Conservation (phyloP, 2,113 vertebrate genomes). For the Malurus melanocephalus region DNA sequence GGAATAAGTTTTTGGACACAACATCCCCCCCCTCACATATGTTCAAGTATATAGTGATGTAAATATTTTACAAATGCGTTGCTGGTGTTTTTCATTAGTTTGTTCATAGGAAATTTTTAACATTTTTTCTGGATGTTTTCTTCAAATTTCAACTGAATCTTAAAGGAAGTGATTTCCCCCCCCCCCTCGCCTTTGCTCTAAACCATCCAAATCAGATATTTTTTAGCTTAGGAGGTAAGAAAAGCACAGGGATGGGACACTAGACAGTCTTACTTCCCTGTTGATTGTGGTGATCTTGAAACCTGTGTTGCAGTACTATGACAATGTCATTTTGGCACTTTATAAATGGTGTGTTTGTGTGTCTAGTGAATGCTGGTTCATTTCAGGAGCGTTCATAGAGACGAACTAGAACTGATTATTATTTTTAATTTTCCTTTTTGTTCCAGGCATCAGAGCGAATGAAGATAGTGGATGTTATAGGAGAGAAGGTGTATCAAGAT, state of each 20-base stretch:
- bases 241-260: not conserved
- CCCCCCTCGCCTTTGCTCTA: not conserved
- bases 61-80: not conserved
- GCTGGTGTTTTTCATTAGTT: not conserved
- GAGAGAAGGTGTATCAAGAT: slow-evolving; percentile 86
- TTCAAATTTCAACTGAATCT: not conserved
- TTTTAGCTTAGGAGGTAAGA: not conserved
- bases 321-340: not conserved
- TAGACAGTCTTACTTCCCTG: not conserved
- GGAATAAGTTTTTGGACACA: not conserved
- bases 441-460: slow-evolving; percentile 88
- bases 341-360: not conserved
- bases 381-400: not conserved
- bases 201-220: not conserved
- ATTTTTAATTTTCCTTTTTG: not conserved
- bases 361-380: not conserved
- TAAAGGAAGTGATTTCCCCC: not conserved
- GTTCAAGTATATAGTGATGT: not conserved
- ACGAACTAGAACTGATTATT: not conserved
- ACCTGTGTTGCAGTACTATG: not conserved
- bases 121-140: not conserved
- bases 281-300: not conserved
- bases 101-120: not conserved
- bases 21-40: too few species aligned
- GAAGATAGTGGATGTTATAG: slow-evolving; percentile 98